Base-by-base conservation (phyloP, 2,113 vertebrate genomes). In the Macrotus californicus region DNA sequence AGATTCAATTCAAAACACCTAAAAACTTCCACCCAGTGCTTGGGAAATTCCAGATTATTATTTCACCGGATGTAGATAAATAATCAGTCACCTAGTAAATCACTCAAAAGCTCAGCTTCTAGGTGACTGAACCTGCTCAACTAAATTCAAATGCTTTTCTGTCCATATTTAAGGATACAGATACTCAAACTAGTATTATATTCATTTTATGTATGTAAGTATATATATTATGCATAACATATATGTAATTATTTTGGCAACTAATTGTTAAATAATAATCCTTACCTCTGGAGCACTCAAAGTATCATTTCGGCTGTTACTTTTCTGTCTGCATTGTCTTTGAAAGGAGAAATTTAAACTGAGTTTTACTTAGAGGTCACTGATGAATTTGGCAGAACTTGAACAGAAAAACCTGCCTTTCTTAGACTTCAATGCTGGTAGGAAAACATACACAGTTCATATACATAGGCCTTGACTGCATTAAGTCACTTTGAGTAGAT, bases 21-120 rank as follows among this genome's bases (percentile, higher is more conserved):
- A 79, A 64, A 84, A 31, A 11, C 80, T 7, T 54, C 66, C 39
- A 81, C 48, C 5, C 46, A 46, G 34, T 90, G 2, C 10, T 48
- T 77, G 59, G 81, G 59, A 70, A 97, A 89, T 85, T 86, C 73
- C 93, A 93, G 59, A 43, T 31, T 36, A 41, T 70, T 29, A 75
- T 94, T 34, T 56, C 36, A 7, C 2, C 24, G 31, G 13, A 7
- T 77, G 3, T 39, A n/a, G 31, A 24, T 15, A 73, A n/a, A 43
- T 75, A 46, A 64, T 39, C 36, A 36, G 3, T 16, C 6, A 34
- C 16, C 39, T 10, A 1, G 22, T 43, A 87, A 67, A 43, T 10
- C 36, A 61, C 41, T 80, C 14, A 22, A 34, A 39, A 41, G 7
- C 8, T 9, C 5, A 59, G 76, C 52, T 67, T 91, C n/a, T 56